Evolutionary conservation across 2,113 vertebrate species (phyloP).

Genomic region (Dicrurus megarhynchus): DNA sequence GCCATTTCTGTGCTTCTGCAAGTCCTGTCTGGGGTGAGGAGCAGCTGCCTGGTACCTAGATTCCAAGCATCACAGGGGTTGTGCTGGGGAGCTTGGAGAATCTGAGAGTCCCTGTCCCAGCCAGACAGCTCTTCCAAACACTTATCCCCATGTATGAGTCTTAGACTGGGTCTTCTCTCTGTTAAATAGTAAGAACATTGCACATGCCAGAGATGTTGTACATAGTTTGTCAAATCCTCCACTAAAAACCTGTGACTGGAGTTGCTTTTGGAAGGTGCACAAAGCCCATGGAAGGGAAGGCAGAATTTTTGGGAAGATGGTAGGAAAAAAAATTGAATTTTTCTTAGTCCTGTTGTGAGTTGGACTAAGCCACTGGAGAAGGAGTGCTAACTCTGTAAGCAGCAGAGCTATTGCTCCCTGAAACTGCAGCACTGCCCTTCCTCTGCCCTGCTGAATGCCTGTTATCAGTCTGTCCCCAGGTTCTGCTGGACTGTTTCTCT

Average conservation of each 20-base stretch:
- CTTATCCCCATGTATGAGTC: rapidly evolving
- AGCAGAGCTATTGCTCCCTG: not conserved
- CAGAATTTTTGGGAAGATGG: not conserved
- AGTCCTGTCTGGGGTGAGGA: not conserved
- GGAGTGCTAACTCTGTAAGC: not conserved
- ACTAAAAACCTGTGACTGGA: not conserved
- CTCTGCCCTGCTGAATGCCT: not conserved
- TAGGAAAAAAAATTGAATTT: not conserved
- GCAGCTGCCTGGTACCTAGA: not conserved
- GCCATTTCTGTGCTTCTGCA: not conserved
- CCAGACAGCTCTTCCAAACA: not conserved
- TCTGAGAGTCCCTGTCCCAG: not conserved
- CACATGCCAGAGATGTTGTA: not conserved
- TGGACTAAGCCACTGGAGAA: not conserved
- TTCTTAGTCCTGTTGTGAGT: not conserved
- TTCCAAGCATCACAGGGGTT: not conserved
- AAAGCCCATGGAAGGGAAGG: not conserved
- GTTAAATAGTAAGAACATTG: not conserved
- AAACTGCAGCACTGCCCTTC: not conserved
- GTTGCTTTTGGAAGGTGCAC: not conserved
- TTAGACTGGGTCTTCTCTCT: not conserved
- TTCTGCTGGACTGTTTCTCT: rapidly evolving
- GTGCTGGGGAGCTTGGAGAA: not conserved
- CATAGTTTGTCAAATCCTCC: not conserved
- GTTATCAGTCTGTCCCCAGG: not conserved